Evolutionary conservation across 2,888 invertebrate genomes (phyloP), one percentile per base, ranked within the genome.

Genomic region (Oligia strigilis): DNA sequence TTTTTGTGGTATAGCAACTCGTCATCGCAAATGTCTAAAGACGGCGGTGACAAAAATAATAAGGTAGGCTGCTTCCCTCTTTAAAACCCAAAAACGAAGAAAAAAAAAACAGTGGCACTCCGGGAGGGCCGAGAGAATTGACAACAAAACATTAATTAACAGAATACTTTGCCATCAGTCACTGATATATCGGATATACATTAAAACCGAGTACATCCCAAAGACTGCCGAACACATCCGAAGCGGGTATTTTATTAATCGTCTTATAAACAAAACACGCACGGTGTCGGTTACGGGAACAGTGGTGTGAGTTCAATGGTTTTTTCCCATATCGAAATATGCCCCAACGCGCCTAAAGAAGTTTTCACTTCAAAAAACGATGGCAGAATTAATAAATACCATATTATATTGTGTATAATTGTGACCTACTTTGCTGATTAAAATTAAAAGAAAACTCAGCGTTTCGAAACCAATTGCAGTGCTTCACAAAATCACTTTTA

Each of bases 391-490:
- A 62, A 29, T 62, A 62, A 62, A 29, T 29, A 62, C 0, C n/a
- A 29, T n/a, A 58, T 58, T 40, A n/a, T 29, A 29, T 29, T 29
- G 29, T 29, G 1, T 29, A 29, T 19, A 49, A 46, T 46, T 0
- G 40, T 65, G 43, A 77, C 64, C 64, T 52, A 70, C 2, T 52
- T 58, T n/a, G 1, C 9, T 14, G n/a, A 65, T 70, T 58, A 19
- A 52, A 75, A 83, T 83, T 23, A 71, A 77, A 65, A 29, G n/a
- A 60, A 66, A 60, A 66, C 60, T 70, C 43, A 65, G n/a, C 43
- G 11, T 52, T 66, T 83, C 36, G 52, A 60, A 52, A 60, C n/a
- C 36, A 66, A 71, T 83, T 70, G 43, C 43, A 2, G 9, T 9
- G 58, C 5, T 13, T 46, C 5, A 65, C 19, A 14, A 60, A 76